These are phyloP conservation scores for Ciconia maguari DNA, from an alignment of 2,113 vertebrate species.

Conservation along the genomic window DNA sequence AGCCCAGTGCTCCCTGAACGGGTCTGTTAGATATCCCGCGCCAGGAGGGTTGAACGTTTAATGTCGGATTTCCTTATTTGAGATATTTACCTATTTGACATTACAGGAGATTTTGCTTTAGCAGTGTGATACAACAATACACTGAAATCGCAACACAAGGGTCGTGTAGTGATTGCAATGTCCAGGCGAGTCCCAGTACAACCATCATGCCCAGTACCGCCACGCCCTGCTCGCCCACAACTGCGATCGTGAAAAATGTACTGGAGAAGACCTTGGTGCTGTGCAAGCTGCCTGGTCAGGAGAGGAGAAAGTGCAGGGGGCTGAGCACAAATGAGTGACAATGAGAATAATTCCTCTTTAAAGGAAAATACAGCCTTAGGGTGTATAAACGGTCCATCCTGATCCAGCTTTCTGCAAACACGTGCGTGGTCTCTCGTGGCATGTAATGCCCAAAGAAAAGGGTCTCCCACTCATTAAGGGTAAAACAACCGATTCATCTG, in stretches of 20 bases:
- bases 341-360: neutral
- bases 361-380: neutral
- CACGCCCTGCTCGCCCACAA: neutral
- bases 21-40: neutral
- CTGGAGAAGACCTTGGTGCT: neutral
- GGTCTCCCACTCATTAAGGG: neutral
- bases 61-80: neutral
- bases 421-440: accelerated
- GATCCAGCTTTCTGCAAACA: neutral
- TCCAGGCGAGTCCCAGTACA: neutral
- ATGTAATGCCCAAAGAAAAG: accelerated
- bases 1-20: neutral
- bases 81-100: accelerated
- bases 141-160: neutral
- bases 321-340: neutral
- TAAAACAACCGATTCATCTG: neutral
- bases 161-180: accelerated
- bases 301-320: neutral
- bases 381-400: accelerated
- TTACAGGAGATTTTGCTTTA: neutral
- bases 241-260: too few relatives aligned
- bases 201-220: accelerated
- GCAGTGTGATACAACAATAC: too few relatives aligned
- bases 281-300: neutral
- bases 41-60: too few relatives aligned